A percentile compares a stretch with the other conserved stretches of the same genome.
phyloP scores from a whole-genome alignment of 2,113 vertebrate genomes.

The Formicarius rufipectus region DNA sequence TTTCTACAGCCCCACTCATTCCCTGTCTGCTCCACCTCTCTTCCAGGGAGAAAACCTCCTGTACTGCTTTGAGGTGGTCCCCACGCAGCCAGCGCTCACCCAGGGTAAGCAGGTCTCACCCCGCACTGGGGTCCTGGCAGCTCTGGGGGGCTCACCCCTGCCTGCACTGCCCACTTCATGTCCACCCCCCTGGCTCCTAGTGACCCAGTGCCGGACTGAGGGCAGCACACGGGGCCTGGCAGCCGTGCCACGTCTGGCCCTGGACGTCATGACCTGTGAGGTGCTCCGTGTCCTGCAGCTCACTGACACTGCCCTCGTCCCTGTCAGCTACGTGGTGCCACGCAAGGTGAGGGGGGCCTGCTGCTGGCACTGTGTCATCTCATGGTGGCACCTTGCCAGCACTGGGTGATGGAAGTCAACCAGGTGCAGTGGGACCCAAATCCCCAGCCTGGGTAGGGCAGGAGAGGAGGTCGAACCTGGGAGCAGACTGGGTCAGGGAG shows the following conservation, averaged over 20 bases:
- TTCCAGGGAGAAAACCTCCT: conserved; percentile 85
- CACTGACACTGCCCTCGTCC: conserved; percentile 82
- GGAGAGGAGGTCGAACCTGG: background rate
- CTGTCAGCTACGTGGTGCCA: conserved; percentile 88
- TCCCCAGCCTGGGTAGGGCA: background rate
- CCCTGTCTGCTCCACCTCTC: background rate
- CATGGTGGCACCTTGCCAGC: background rate
- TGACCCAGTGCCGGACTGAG: conserved; percentile 88
- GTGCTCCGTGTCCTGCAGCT: conserved; percentile 90
- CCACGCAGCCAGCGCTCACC: conserved; percentile 76
- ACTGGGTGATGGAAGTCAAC: background rate
- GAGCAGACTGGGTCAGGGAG: background rate
- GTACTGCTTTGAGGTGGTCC: conserved; percentile 84
- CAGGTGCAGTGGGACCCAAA: accelerated
- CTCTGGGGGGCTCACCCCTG: accelerated
- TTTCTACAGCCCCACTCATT: background rate
- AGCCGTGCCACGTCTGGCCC: conserved; percentile 79
- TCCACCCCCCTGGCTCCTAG: conserved; percentile 47
- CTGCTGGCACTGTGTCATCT: background rate
- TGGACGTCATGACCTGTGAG: conserved; percentile 89
- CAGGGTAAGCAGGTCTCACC: conserved; percentile 76
- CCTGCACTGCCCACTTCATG: accelerated
- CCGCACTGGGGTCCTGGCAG: accelerated
- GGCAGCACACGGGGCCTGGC: conserved; percentile 76
- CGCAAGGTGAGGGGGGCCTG: conserved; percentile 82